Conservation (phyloP, 92 coral and sea anemone species). For the Epizoanthus illoricatus region DNA sequence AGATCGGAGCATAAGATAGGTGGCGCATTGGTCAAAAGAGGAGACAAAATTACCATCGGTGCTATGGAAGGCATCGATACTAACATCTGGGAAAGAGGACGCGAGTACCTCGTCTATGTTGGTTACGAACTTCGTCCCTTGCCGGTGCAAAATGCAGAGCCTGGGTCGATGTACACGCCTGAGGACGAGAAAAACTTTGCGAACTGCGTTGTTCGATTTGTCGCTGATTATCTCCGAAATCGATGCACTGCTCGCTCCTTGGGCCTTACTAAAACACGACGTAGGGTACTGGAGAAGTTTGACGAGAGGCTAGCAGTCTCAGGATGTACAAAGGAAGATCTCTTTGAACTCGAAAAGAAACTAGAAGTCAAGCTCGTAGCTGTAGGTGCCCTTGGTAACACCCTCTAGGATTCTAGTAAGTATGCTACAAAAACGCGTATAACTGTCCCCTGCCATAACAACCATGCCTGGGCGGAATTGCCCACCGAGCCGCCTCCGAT, state of each 20-base stretch:
- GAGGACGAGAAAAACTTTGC: neutral
- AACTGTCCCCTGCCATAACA: conserved; percentile 25
- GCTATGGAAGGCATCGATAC: neutral
- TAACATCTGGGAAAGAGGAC: neutral
- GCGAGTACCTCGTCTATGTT: conserved; percentile 14
- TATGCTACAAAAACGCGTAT: conserved; percentile 16
- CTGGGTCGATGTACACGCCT: conserved; percentile 22
- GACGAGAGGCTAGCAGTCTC: conserved; percentile 14
- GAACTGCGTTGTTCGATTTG: neutral
- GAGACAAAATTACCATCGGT: conserved; percentile 19
- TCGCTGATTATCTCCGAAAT: conserved; percentile 34
- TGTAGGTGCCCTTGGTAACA: conserved; percentile 14
- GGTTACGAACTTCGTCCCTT: conserved; percentile 25
- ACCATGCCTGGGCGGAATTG: neutral
- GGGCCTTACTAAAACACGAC: neutral
- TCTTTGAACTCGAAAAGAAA: neutral
- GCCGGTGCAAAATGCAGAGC: neutral
- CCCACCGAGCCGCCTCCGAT: conserved; percentile 29
- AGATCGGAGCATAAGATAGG: conserved; percentile 13
- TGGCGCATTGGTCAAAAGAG: neutral
- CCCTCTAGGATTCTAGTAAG: conserved; percentile 20
- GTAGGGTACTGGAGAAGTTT: neutral
- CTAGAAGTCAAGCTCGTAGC: conserved; percentile 17
- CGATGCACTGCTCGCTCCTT: conserved; percentile 25
- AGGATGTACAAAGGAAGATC: neutral